Conservation (phyloP, 2,888 invertebrate species). For the Pimpla rufipes region DNA sequence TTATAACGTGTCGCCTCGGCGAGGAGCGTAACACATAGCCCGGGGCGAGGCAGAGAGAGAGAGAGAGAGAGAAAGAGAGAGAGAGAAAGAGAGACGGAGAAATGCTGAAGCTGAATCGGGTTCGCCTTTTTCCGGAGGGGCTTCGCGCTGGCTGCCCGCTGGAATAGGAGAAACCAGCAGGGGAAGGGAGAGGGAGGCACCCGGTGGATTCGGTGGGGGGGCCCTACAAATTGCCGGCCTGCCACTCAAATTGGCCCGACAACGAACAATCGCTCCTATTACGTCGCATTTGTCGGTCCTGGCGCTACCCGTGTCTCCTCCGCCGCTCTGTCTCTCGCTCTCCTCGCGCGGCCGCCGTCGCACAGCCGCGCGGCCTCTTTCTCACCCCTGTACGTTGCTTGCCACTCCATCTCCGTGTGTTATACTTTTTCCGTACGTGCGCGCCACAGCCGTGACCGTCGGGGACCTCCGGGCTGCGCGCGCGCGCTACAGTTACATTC, state of each 20-base stretch:
- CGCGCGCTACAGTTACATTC: slow-evolving; percentile 48
- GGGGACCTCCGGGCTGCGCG: slow-evolving; percentile 52
- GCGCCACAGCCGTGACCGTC: slow-evolving; percentile 62
- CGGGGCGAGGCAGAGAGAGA: slow-evolving; percentile 62
- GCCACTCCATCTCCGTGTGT: slow-evolving; percentile 65
- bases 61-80: slow-evolving; percentile 59
- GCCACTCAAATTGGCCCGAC: slow-evolving; percentile 85
- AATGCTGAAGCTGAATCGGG: slow-evolving; percentile 71
- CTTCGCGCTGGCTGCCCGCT: slow-evolving; percentile 59
- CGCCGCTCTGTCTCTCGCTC: slow-evolving; percentile 67
- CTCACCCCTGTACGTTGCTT: slow-evolving; percentile 54
- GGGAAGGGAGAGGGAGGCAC: slow-evolving; percentile 34
- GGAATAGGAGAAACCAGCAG: slow-evolving; percentile 55
- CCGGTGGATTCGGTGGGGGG: slow-evolving; percentile 58
- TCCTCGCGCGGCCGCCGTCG: slow-evolving; percentile 53
- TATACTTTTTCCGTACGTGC: slow-evolving; percentile 68
- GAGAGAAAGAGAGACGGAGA: slow-evolving; percentile 56
- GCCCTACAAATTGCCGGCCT: slow-evolving; percentile 82
- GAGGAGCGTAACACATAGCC: slow-evolving; percentile 55
- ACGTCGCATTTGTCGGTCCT: slow-evolving; percentile 82
- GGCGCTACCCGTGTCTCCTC: slow-evolving; percentile 72
- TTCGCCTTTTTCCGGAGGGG: slow-evolving; percentile 78
- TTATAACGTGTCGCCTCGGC: slow-evolving; percentile 73
- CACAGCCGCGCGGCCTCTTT: slow-evolving; percentile 29
- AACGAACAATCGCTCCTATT: slow-evolving; percentile 85